These are phyloP conservation scores for Epinotia demarniana DNA, from an alignment of 2,888 invertebrate species.

Conservation along the genomic window DNA sequence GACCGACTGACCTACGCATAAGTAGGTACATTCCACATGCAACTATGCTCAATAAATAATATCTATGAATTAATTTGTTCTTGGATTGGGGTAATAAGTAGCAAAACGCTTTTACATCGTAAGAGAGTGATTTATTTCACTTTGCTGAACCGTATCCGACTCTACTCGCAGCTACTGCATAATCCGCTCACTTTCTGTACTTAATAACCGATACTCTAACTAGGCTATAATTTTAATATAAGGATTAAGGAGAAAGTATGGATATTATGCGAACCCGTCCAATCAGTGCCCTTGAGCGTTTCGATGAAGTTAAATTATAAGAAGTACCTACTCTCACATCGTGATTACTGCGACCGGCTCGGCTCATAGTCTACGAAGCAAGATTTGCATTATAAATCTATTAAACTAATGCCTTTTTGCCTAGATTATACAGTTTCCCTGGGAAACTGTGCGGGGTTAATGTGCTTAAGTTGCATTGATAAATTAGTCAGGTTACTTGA, in stretches of 20 bases:
- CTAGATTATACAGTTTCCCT: constrained; percentile 50
- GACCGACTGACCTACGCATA: too few relatives aligned
- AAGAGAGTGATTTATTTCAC: not conserved
- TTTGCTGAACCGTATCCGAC: not conserved
- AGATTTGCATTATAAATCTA: constrained; percentile 57
- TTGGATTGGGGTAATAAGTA: too few relatives aligned
- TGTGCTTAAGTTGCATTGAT: constrained; percentile 30
- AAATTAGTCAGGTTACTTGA: constrained; percentile 23
- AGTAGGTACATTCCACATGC: too few relatives aligned
- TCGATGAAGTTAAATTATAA: constrained; percentile 68
- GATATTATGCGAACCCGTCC: constrained; percentile 60
- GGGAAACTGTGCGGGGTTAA: constrained; percentile 48
- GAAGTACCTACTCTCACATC: constrained; percentile 36
- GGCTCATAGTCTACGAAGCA: constrained; percentile 58
- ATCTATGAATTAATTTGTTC: too few relatives aligned
- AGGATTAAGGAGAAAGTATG: constrained; percentile 62
- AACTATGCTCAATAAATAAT: too few relatives aligned
- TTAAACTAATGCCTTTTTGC: constrained; percentile 57
- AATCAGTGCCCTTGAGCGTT: constrained; percentile 59
- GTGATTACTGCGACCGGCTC: constrained; percentile 57
- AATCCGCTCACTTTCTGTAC: constrained; percentile 26
- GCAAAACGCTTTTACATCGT: not conserved
- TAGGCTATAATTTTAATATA: constrained; percentile 49
- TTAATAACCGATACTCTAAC: constrained; percentile 43
- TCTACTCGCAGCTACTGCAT: not conserved